These are phyloP conservation scores for Apogon talboti DNA, from an alignment of 2,797 vertebrate genomes.

Conservation along the genomic window DNA sequence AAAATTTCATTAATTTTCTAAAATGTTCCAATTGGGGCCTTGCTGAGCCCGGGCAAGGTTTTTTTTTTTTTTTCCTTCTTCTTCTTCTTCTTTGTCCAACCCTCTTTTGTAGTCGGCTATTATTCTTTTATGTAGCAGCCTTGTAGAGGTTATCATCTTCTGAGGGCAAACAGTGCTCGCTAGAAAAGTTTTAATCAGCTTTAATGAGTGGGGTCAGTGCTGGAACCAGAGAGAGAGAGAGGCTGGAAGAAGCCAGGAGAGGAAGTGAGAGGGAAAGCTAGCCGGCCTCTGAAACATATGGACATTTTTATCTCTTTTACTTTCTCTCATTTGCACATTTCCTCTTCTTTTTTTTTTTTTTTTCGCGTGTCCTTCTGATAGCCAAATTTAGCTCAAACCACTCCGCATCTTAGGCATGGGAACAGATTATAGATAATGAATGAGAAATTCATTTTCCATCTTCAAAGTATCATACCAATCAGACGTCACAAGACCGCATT, in stretches of 20 bases:
- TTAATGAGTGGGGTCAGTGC: slow-evolving; percentile 86
- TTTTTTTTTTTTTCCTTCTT: slow-evolving; percentile 41
- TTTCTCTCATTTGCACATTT: slow-evolving; percentile 61
- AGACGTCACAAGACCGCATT: slow-evolving; percentile 45
- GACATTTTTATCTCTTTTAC: slow-evolving; percentile 63
- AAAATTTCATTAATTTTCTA: slow-evolving; percentile 91
- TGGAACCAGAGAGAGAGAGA: slow-evolving; percentile 71
- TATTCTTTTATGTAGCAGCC: slow-evolving; percentile 86
- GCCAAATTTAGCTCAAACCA: slow-evolving; percentile 66
- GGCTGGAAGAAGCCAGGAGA: slow-evolving; percentile 30
- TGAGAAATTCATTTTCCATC: slow-evolving; percentile 63
- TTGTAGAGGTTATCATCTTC: slow-evolving; percentile 87
- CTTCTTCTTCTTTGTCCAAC: slow-evolving; percentile 81
- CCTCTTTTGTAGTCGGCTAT: slow-evolving; percentile 83
- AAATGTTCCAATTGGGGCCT: slow-evolving; percentile 87
- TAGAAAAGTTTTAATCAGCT: slow-evolving; percentile 85
- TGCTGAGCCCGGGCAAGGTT: slow-evolving; percentile 73
- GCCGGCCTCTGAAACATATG: slow-evolving; percentile 57
- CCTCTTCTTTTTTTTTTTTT: slow-evolving; percentile 16
- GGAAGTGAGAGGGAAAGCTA: slow-evolving; percentile 45
- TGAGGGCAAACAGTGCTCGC: slow-evolving; percentile 81
- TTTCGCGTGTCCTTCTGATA: slow-evolving; percentile 47
- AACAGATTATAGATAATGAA: slow-evolving; percentile 69
- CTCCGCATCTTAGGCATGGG: slow-evolving; percentile 58
- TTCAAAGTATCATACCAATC: slow-evolving; percentile 60